A percentile compares a stretch with the other conserved stretches of the same genome.
Conservation (phyloP, 2,797 vertebrate species). For the Masticophis lateralis region DNA sequence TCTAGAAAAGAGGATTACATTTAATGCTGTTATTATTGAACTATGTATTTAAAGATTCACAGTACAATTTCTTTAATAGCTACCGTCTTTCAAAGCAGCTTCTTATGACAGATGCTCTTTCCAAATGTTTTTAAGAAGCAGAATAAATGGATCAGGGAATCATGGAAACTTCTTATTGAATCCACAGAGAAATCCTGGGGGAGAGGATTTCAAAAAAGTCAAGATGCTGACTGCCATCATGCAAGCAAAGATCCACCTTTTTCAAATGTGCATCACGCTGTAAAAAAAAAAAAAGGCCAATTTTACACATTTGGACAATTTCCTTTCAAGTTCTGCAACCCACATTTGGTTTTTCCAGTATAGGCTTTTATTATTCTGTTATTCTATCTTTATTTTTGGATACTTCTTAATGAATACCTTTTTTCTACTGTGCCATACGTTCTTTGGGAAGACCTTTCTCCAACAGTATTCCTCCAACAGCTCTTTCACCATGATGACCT, state of each 20-base stretch:
- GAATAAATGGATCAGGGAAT: neutral
- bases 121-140: neutral
- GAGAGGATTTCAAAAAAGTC: neutral
- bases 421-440: neutral
- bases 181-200: neutral
- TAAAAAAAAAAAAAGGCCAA: neutral
- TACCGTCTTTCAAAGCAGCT: neutral
- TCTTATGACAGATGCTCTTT: neutral
- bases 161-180: neutral
- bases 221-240: neutral
- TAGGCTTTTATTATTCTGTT: neutral
- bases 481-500: neutral
- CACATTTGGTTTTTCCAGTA: neutral
- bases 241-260: neutral
- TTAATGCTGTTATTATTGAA: neutral
- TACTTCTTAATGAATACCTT: neutral
- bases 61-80: neutral
- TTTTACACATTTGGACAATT: neutral
- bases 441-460: neutral
- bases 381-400: neutral
- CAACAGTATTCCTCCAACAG: neutral
- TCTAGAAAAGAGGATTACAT: neutral
- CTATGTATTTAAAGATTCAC: neutral
- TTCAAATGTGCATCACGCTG: neutral
- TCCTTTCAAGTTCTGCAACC: neutral